A percentile compares a stretch with the other conserved stretches of the same genome.
phyloP scores from a whole-genome alignment of 1,140 invertebrate genomes.

The Zaprionus gabonicus region DNA sequence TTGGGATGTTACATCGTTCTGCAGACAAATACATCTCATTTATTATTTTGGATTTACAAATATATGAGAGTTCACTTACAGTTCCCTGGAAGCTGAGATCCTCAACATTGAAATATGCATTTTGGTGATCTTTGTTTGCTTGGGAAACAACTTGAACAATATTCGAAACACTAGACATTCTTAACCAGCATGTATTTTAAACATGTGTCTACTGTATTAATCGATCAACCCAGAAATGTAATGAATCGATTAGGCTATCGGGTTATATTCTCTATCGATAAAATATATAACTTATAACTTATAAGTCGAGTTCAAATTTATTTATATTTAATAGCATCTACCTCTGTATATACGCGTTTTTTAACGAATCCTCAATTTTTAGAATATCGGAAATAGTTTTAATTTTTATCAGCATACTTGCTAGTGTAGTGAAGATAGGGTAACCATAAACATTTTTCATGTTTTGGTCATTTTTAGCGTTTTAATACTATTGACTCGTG shows the following conservation, averaged over 20 bases:
- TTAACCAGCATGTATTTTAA: constrained; percentile 17
- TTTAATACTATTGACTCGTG: constrained; percentile 36
- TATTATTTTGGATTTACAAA: not conserved
- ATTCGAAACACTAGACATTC: constrained; percentile 26
- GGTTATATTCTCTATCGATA: not conserved
- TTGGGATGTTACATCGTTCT: constrained; percentile 22
- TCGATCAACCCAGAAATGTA: not conserved
- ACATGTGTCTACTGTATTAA: constrained; percentile 19
- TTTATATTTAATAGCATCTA: too few species aligned
- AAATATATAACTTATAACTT: not conserved
- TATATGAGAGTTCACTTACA: constrained; percentile 7
- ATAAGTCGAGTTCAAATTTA: too few species aligned
- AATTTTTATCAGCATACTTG: not conserved
- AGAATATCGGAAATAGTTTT: not conserved
- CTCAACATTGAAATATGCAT: constrained; percentile 20
- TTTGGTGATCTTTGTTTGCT: not conserved
- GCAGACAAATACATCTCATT: not conserved
- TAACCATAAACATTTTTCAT: constrained; percentile 5
- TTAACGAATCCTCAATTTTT: not conserved
- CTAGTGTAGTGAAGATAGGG: not conserved
- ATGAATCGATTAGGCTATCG: not conserved
- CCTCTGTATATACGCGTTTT: not conserved
- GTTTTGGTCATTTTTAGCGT: not conserved
- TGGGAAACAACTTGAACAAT: constrained; percentile 18
- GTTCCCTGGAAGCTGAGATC: constrained; percentile 8